phyloP scores from a whole-genome alignment of 1,140 invertebrate species.

The Hirudo medicinalis region DNA sequence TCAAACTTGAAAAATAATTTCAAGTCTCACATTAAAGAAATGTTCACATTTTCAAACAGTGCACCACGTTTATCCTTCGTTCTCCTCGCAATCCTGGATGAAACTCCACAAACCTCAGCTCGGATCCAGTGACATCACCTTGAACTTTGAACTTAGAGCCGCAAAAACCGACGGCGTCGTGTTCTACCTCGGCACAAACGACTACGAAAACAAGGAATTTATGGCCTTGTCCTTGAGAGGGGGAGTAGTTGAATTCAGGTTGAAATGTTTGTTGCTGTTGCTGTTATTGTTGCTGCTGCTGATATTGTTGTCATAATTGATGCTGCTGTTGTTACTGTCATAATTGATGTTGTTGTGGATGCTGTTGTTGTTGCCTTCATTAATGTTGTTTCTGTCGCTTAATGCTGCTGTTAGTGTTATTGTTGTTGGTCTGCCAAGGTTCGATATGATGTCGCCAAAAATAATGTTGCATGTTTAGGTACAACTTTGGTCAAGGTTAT shows the following conservation, averaged over 20 bases:
- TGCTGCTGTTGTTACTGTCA: no score
- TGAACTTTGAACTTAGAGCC: conserved; percentile 10
- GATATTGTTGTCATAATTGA: no score
- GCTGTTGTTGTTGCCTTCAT: no score
- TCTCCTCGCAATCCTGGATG: conserved; percentile 6
- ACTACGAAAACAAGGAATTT: neutral
- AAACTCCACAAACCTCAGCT: conserved; percentile 8
- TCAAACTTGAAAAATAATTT: no score
- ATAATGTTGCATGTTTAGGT: neutral
- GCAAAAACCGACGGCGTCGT: neutral
- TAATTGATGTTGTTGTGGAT: no score
- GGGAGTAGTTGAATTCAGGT: conserved; percentile 6
- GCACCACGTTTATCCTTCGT: conserved; percentile 1
- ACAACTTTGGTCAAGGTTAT: conserved; percentile 1
- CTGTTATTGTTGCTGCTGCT: no score
- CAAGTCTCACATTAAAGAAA: no score
- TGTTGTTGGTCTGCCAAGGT: no score
- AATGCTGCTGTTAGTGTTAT: no score
- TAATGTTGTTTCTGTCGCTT: no score
- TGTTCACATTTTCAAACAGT: neutral
- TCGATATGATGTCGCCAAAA: no score
- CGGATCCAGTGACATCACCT: neutral
- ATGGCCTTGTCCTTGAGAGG: neutral
- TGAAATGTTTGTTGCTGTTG: neutral
- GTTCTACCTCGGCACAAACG: neutral